These are phyloP conservation scores for Beroe forskalii DNA, from an alignment of 37 sponge, comb jelly and placozoan genomes.

Conservation along the genomic window DNA sequence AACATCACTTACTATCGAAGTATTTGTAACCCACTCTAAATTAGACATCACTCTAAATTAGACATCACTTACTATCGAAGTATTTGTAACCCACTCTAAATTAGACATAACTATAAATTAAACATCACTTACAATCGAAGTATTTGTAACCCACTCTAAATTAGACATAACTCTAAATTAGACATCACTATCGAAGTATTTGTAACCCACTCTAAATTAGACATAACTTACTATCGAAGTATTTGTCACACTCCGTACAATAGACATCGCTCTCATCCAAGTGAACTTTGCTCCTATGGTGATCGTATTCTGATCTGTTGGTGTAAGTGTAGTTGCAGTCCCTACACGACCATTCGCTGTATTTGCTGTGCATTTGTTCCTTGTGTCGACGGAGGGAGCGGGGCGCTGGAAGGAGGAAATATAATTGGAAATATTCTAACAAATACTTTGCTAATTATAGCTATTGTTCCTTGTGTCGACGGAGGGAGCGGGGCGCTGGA, in stretches of 20 bases:
- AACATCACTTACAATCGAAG: background rate
- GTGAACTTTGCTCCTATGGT: constrained; percentile 36
- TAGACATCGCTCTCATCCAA: constrained; percentile 38
- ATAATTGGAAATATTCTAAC: too few relatives aligned
- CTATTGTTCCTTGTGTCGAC: too few relatives aligned
- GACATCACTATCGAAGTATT: constrained; percentile 22
- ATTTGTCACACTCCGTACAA: background rate
- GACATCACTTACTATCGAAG: background rate
- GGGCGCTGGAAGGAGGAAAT: constrained; percentile 18
- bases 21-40: background rate
- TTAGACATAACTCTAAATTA: too few relatives aligned
- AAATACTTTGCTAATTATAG: too few relatives aligned
- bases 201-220: background rate
- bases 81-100: background rate
- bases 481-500: too few relatives aligned
- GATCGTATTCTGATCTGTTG: constrained; percentile 53
- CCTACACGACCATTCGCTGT: constrained; percentile 35
- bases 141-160: constrained; percentile 7
- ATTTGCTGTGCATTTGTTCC: constrained; percentile 58
- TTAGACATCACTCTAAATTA: constrained; percentile 8
- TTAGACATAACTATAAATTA: background rate
- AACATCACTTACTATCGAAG: too few relatives aligned
- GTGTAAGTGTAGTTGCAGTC: constrained; percentile 51
- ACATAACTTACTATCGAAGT: constrained; percentile 24
- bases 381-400: constrained; percentile 32